These are phyloP conservation scores for Ailuropoda melanoleuca DNA, from an alignment of 2,113 vertebrate genomes.

Conservation along the genomic window DNA sequence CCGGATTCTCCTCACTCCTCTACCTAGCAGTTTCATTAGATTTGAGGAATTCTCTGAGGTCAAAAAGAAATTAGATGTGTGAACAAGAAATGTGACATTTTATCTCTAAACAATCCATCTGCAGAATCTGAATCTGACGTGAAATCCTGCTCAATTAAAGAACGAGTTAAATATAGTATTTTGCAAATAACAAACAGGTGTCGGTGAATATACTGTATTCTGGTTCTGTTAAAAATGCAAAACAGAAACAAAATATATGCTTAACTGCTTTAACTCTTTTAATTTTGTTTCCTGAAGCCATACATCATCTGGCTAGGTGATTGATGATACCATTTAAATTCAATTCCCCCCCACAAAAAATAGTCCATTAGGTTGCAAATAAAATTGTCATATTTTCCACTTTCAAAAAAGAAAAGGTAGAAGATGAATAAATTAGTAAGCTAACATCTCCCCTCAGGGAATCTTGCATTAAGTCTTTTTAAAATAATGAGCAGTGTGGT, in stretches of 20 bases:
- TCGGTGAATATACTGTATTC: not conserved
- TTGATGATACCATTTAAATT: slow-evolving; percentile 73
- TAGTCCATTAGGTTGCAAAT: slow-evolving; percentile 56
- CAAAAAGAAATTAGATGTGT: slow-evolving; percentile 64
- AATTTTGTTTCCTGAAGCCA: slow-evolving; percentile 65
- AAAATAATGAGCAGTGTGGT: not conserved
- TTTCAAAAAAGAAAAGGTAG: slow-evolving; percentile 60
- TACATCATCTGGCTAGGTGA: slow-evolving; percentile 66
- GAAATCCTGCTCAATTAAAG: slow-evolving; percentile 43
- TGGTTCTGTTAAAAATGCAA: slow-evolving; percentile 44
- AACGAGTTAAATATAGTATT: slow-evolving; percentile 52
- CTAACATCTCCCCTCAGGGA: not conserved
- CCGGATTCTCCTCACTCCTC: not conserved
- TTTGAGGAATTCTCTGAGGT: slow-evolving; percentile 65
- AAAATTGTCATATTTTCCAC: slow-evolving; percentile 69
- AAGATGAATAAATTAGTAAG: slow-evolving; percentile 40
- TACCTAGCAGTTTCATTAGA: slow-evolving; percentile 48
- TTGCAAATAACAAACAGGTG: slow-evolving; percentile 65
- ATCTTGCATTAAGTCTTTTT: not conserved
- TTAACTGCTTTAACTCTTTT: slow-evolving; percentile 65
- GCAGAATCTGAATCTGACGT: slow-evolving; percentile 45
- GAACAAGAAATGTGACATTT: slow-evolving; percentile 68
- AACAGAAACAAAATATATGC: slow-evolving; percentile 66
- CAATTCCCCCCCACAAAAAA: slow-evolving; percentile 39
- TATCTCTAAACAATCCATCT: slow-evolving; percentile 62